Evolutionary conservation across 2,113 vertebrate species (phyloP).

Genomic region (Oryzias woworae): DNA sequence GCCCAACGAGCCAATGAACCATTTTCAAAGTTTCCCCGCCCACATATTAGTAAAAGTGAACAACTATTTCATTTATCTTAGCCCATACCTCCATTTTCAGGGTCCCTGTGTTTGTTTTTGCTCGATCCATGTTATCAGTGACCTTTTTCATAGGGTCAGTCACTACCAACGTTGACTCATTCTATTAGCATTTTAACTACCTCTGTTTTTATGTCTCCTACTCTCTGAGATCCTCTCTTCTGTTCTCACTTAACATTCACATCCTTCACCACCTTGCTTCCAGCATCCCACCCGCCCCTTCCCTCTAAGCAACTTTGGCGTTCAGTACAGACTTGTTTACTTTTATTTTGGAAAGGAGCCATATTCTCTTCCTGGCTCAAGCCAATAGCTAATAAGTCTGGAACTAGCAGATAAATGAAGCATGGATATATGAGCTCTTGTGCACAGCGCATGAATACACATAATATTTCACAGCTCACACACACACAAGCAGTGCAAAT

Average conservation of each 20-base stretch:
- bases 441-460: slow-evolving; percentile 15
- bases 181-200: slow-evolving; percentile 16
- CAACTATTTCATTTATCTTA: too few relatives aligned
- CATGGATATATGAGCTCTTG: slow-evolving; percentile 52
- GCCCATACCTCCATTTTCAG: too few relatives aligned
- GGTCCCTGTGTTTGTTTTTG: too few relatives aligned
- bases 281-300: neutral
- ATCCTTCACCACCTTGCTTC: slow-evolving; percentile 14
- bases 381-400: slow-evolving; percentile 66
- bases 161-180: slow-evolving; percentile 9
- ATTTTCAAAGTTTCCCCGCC: too few relatives aligned
- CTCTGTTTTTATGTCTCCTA: neutral
- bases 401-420: slow-evolving; percentile 74
- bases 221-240: slow-evolving; percentile 1
- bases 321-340: slow-evolving; percentile 27
- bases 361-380: slow-evolving; percentile 49
- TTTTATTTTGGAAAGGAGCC: slow-evolving; percentile 43
- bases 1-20: too few relatives aligned
- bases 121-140: too few relatives aligned
- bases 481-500: slow-evolving; percentile 9
- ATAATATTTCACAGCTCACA: slow-evolving; percentile 7
- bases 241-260: slow-evolving; percentile 26
- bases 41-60: too few relatives aligned
- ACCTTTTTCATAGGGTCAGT: neutral
- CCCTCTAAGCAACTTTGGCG: slow-evolving; percentile 23